phyloP scores from a whole-genome alignment of 2,113 vertebrate species.

The Empidonax alnorum region DNA sequence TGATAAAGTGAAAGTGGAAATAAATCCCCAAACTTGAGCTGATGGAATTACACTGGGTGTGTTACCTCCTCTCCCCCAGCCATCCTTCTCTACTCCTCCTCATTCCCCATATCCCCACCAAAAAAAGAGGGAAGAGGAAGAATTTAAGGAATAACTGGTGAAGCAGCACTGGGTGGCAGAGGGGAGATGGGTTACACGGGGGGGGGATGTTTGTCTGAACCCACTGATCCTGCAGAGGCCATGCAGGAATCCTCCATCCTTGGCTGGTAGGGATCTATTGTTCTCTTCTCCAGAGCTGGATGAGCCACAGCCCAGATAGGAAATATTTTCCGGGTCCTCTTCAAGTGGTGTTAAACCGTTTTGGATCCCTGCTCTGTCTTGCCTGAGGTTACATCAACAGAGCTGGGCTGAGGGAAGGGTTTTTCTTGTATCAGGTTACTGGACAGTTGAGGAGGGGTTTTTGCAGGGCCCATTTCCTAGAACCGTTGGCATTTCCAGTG shows the following conservation, averaged over 20 bases:
- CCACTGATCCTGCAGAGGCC: not conserved
- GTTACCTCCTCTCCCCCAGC: not conserved
- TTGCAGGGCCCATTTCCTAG: not conserved
- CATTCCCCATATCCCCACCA: not conserved
- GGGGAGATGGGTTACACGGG: rapidly evolving
- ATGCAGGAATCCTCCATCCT: not conserved
- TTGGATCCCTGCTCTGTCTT: not conserved
- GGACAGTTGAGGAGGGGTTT: not conserved
- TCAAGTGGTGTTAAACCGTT: not conserved
- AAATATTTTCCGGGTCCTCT: not conserved
- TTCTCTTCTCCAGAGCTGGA: not conserved
- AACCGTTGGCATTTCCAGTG: not conserved
- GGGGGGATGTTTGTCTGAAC: not conserved
- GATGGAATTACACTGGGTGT: not conserved
- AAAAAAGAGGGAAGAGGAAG: not conserved
- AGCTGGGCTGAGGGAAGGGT: not conserved
- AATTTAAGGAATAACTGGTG: not conserved
- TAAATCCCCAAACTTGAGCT: not conserved
- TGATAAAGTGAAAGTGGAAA: not conserved
- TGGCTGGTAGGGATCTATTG: not conserved
- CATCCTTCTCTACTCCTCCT: not conserved
- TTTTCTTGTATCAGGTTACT: not conserved
- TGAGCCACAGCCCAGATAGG: not conserved
- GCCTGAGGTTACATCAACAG: not conserved
- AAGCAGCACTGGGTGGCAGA: not conserved